phyloP scores from a whole-genome alignment of 2,888 invertebrate genomes.

The Machimus atricapillus region DNA sequence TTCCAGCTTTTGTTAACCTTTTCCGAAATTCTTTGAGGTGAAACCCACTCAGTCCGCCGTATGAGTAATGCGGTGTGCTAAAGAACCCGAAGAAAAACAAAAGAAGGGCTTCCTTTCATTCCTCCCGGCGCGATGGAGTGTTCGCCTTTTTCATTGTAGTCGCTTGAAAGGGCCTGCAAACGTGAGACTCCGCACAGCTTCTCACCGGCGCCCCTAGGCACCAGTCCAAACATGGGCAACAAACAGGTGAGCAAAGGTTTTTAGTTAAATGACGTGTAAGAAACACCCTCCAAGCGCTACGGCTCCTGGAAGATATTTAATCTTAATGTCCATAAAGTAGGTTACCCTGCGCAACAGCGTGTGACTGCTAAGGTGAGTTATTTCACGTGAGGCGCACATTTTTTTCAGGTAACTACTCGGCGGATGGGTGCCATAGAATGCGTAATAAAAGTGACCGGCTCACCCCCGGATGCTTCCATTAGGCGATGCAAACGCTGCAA shows the following conservation, averaged over 20 bases:
- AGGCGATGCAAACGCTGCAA: not conserved
- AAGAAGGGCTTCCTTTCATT: conserved; percentile 1
- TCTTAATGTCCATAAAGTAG: conserved; percentile 23
- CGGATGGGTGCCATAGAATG: not conserved
- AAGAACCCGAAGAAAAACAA: conserved; percentile 20
- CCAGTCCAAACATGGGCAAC: conserved; percentile 15
- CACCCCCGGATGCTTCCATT: not conserved
- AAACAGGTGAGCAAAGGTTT: conserved; percentile 32
- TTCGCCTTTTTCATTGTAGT: not conserved
- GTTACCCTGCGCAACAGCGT: conserved; percentile 11
- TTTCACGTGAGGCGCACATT: not conserved
- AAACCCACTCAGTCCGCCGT: not conserved
- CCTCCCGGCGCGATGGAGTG: not conserved
- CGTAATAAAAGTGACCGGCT: not conserved
- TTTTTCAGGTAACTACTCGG: not conserved
- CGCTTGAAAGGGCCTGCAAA: conserved; percentile 19
- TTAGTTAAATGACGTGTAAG: conserved; percentile 36
- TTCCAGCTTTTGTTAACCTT: conserved; percentile 23
- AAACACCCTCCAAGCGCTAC: not conserved
- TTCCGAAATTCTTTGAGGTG: conserved; percentile 29
- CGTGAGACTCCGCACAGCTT: not conserved
- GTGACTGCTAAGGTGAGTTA: conserved; percentile 25
- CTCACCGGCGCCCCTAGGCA: not conserved
- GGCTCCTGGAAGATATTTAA: not conserved
- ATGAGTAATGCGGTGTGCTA: conserved; percentile 21